Evolutionary conservation across 2,797 vertebrate genomes (phyloP), one percentile per base, ranked within the genome.

Genomic region (Hippopotamyrus pictus): DNA sequence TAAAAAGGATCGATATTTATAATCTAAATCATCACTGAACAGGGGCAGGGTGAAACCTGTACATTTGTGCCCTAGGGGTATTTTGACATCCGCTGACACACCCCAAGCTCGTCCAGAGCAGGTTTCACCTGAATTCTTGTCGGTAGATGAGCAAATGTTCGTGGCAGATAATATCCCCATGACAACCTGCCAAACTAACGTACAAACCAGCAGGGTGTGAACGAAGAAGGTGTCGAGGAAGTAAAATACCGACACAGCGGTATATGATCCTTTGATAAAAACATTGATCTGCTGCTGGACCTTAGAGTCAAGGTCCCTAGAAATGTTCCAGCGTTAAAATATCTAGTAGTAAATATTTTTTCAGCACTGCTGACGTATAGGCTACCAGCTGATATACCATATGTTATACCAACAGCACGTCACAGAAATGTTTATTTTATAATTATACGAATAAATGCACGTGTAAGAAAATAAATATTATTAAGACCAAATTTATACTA

Each of bases 61-160:
- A 84, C 44, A 48, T 48, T 50, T 84, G n/a, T 84, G 22, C 82
- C 82, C 48, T 84, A 1, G 9, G 82, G 82, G 22, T 51, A 84
- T 84, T 84, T 84, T 84, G 44, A 84, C 44, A 84, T 84, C 82
- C 73, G 37, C 73, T 79, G 37, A 84, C 82, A 84, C 82, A 51
- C 82, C 82, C 82, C 48, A 84, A 29, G 9, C 48, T 22, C 12
- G n/a, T 84, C 14, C n/a, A 29, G 9, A 50, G 44, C 48, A 84
- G 82, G 82, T 84, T 84, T 84, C 82, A 22, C 82, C 50, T 51
- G 41, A 50, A 84, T 84, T 50, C 46, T 50, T 50, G 33, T 11
- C 17, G 62, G 62, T 33, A 69, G 62, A 65, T 29, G 69, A 76
- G 33, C 14, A 7, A 37, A 41, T 17, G 69, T 76, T 14, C 33